phyloP scores from a whole-genome alignment of 2,113 vertebrate species.

The Malurus cyaneus region DNA sequence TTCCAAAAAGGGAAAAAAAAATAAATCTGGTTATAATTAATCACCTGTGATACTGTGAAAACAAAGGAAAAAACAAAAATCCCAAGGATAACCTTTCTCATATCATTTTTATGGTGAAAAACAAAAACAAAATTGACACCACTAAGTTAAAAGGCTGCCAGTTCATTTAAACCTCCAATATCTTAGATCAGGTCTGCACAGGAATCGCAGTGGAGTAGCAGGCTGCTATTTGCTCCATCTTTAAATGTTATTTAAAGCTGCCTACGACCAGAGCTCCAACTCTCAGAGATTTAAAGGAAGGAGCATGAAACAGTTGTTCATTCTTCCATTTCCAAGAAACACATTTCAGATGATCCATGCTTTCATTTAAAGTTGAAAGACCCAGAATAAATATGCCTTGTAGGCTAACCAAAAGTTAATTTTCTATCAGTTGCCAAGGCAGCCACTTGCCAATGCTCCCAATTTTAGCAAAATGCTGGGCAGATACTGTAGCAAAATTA shows the following conservation, averaged over 20 bases:
- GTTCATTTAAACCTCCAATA: constrained; percentile 9
- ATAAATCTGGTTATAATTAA: neutral
- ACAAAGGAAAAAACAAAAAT: neutral
- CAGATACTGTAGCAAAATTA: constrained; percentile 10
- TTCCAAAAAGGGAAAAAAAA: neutral
- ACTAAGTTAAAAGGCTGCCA: neutral
- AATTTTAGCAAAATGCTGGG: constrained; percentile 32
- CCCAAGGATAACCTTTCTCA: neutral
- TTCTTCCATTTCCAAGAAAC: constrained; percentile 49
- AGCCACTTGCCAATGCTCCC: constrained; percentile 39
- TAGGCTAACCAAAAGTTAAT: constrained; percentile 52
- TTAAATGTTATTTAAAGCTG: constrained; percentile 57
- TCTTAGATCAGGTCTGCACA: constrained; percentile 11
- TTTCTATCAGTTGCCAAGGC: constrained; percentile 47
- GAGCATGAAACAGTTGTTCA: constrained; percentile 40
- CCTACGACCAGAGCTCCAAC: neutral
- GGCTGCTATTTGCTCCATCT: constrained; percentile 31
- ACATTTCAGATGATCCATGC: constrained; percentile 35
- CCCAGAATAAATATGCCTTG: constrained; percentile 12
- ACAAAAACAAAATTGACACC: neutral
- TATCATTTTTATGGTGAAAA: neutral
- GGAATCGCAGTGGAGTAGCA: neutral
- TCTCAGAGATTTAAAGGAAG: constrained; percentile 29
- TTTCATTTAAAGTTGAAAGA: constrained; percentile 59
- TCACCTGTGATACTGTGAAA: neutral